Base-by-base conservation (phyloP, 1,140 invertebrate species). In the Stegodyphus dumicola region DNA sequence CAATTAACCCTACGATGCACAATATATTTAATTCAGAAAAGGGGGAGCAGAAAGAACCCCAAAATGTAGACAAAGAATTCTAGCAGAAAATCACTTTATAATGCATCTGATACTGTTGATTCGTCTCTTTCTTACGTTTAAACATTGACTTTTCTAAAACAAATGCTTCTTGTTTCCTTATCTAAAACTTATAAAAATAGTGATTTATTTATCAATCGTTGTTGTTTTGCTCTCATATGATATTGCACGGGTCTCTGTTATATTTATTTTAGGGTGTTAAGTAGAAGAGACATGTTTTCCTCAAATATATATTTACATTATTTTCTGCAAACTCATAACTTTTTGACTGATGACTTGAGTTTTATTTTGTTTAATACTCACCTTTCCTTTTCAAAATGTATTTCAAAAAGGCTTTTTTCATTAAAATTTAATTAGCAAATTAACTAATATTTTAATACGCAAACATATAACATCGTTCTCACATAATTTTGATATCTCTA, bases 1-100 rank as follows among this genome's bases (percentile, higher is more conserved):
- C 80, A 83, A 83, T 83, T 83, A 83, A 83, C 80, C 80, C 60
- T 83, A 83, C 80, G 75, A 83, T 83, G 80, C 80, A 53, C 80
- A 65, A 83, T 69, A 83, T 83, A 83, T 83, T 83, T 83, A 83
- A 74, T 83, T 73, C 71, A 75, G 71, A 73, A 75, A 83, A 83
- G 65, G 51, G 66, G 33, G 17, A 15, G 64, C 15, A 67, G 6
- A 65, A 69, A 17, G 80, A 54, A 56, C 48, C 5, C 64, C 52
- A 66, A 83, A 83, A 83, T 74, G 49, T 73, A 79, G 75, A 83
- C 80, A 83, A 83, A 83, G 71, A 83, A 54, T 10, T 15, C 48
- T 53, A 73, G 13, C n/a, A 79, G 78, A 73, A 80, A 80, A 80
- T 80, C 78, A 80, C 78, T 80, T 80, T 69, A 83, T 83, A 83